These are phyloP conservation scores for Lepetodrilus schrolli DNA, from an alignment of 2,888 invertebrate species.

Conservation along the genomic window DNA sequence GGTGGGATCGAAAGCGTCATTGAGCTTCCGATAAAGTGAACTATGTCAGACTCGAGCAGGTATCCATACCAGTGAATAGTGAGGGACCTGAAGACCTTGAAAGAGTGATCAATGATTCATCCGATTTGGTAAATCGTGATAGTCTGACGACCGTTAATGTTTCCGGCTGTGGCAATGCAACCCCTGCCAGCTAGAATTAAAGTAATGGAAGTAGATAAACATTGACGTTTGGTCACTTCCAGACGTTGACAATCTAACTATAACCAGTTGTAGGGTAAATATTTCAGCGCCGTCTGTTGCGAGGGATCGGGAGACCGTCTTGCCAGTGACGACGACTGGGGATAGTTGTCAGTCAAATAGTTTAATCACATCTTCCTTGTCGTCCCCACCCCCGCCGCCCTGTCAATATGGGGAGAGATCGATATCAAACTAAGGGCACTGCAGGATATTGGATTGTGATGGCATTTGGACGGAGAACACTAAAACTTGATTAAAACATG, in stretches of 20 bases:
- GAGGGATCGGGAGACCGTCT: not conserved
- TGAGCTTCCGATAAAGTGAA: no score
- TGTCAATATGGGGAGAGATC: conserved; percentile 5
- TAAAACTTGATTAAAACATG: conserved; percentile 23
- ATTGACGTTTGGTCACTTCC: not conserved
- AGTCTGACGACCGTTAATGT: not conserved
- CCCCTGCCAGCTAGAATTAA: not conserved
- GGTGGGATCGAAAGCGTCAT: no score
- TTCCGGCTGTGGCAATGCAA: not conserved
- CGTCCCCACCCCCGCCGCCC: conserved; percentile 16
- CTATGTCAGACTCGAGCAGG: no score
- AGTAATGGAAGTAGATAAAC: conserved; percentile 8
- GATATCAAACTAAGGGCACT: not conserved
- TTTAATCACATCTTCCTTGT: not conserved
- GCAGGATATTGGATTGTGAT: conserved; percentile 13
- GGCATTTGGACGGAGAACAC: not conserved
- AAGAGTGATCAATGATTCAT: not conserved
- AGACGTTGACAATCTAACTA: not conserved
- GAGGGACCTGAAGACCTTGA: no score
- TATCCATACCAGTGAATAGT: no score
- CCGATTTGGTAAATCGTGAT: not conserved
- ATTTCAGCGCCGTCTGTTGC: not conserved
- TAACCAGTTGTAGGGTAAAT: conserved; percentile 1
- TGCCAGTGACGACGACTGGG: no score
- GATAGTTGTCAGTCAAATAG: conserved; percentile 20